Evolutionary conservation across 2,888 invertebrate species (phyloP).

Genomic region (Hydrotaea diabolus): DNA sequence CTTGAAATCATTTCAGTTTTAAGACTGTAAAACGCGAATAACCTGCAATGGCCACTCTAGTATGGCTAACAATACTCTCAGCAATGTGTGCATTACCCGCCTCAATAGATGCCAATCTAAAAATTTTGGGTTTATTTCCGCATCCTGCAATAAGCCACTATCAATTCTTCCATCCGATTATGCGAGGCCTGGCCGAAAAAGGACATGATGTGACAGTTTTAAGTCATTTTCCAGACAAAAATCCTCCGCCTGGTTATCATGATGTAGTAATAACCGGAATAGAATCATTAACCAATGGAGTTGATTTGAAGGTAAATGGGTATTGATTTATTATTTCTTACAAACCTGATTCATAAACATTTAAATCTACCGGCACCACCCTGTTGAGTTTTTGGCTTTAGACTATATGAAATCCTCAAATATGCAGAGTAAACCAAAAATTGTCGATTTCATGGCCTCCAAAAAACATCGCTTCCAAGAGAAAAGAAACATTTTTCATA

Average conservation of each 20-base stretch:
- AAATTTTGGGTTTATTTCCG: constrained; percentile 81
- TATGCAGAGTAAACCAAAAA: no score
- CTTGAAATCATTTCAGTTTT: no score
- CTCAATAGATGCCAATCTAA: constrained; percentile 62
- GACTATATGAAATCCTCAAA: no score
- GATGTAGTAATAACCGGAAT: constrained; percentile 75
- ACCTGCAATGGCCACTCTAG: not conserved
- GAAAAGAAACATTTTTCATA: no score
- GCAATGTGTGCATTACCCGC: constrained; percentile 20
- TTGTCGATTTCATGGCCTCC: no score
- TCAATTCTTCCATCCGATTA: constrained; percentile 81
- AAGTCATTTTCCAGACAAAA: constrained; percentile 81
- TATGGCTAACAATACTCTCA: constrained; percentile 41
- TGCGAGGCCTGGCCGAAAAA: constrained; percentile 81
- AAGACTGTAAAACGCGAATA: no score
- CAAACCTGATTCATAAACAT: no score
- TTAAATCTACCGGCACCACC: no score
- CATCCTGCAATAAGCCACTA: constrained; percentile 81
- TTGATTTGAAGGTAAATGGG: constrained; percentile 76
- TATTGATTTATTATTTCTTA: no score
- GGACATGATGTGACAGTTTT: constrained; percentile 82
- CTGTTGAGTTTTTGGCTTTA: no score
- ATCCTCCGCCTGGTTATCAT: constrained; percentile 77
- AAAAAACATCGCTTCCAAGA: no score
- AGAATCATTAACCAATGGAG: constrained; percentile 73